These are phyloP conservation scores for Epizoanthus scotinus DNA, from an alignment of 92 coral and sea anemone genomes.

Conservation along the genomic window DNA sequence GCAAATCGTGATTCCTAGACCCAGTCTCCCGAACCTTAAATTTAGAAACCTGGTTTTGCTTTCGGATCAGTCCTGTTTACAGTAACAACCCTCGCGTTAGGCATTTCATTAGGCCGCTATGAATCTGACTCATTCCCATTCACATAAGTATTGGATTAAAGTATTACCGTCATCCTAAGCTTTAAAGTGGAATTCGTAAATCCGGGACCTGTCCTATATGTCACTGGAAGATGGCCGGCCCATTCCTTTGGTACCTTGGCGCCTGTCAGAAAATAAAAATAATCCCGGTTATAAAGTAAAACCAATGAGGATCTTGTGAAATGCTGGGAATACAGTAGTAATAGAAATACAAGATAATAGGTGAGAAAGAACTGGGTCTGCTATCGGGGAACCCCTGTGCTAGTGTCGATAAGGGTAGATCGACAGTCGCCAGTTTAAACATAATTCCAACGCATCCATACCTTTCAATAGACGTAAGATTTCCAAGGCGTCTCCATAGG, in stretches of 20 bases:
- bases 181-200: constrained; percentile 55
- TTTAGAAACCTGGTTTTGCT: too few species aligned
- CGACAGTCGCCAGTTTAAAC: too few species aligned
- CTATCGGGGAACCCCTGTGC: too few species aligned
- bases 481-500: constrained; percentile 77
- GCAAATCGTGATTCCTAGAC: too few species aligned
- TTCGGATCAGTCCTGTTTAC: too few species aligned
- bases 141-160: constrained; percentile 1
- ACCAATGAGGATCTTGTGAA: neutral
- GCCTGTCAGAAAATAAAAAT: constrained; percentile 49
- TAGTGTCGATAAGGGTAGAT: too few species aligned
- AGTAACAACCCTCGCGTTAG: neutral
- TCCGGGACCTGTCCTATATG: constrained; percentile 84
- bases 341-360: too few species aligned
- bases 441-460: neutral
- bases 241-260: constrained; percentile 67
- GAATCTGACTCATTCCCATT: neutral
- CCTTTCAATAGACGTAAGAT: constrained; percentile 82
- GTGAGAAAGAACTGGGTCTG: too few species aligned
- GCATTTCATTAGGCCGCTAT: too few species aligned
- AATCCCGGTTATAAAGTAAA: neutral
- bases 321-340: neutral
- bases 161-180: constrained; percentile 58
- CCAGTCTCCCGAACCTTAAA: too few species aligned
- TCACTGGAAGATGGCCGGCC: constrained; percentile 69